These are phyloP conservation scores for Cantharis lateralis DNA, from an alignment of 2,888 invertebrate genomes.

Conservation along the genomic window DNA sequence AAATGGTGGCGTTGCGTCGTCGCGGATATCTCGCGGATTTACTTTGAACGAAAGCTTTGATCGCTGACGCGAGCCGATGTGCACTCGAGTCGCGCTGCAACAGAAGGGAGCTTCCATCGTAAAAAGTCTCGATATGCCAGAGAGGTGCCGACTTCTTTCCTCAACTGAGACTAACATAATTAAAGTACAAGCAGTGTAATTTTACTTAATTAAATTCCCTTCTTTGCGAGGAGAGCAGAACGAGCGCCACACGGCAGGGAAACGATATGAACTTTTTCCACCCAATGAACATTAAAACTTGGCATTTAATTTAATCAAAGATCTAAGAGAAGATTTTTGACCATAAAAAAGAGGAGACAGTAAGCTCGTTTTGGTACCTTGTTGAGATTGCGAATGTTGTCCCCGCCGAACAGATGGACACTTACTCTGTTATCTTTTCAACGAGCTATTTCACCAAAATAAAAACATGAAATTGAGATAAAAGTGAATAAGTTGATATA, in stretches of 20 bases:
- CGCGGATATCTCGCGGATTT: constrained; percentile 26
- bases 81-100: constrained; percentile 36
- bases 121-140: constrained; percentile 49
- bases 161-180: constrained; percentile 59
- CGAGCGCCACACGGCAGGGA: constrained; percentile 46
- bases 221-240: constrained; percentile 50
- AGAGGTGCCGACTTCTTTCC: constrained; percentile 35
- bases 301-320: constrained; percentile 60
- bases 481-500: constrained; percentile 21
- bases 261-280: constrained; percentile 60
- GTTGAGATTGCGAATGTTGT: constrained; percentile 45
- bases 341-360: constrained; percentile 55
- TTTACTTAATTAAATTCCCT: constrained; percentile 63
- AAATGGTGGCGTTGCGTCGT: constrained; percentile 24
- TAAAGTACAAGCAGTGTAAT: constrained; percentile 62
- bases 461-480: constrained; percentile 49
- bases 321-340: constrained; percentile 59
- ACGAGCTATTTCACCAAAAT: constrained; percentile 38
- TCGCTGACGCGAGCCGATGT: constrained; percentile 49
- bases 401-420: constrained; percentile 52
- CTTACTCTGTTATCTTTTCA: constrained; percentile 37
- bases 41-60: constrained; percentile 52
- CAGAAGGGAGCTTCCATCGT: constrained; percentile 47
- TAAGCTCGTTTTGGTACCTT: constrained; percentile 41
- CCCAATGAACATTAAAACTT: constrained; percentile 60